Percentiles rank a stretch among this genome's conserved stretches.
These are phyloP conservation scores for Eumacrocentrus americanus DNA, from an alignment of 2,888 invertebrate species.

Conservation along the genomic window DNA sequence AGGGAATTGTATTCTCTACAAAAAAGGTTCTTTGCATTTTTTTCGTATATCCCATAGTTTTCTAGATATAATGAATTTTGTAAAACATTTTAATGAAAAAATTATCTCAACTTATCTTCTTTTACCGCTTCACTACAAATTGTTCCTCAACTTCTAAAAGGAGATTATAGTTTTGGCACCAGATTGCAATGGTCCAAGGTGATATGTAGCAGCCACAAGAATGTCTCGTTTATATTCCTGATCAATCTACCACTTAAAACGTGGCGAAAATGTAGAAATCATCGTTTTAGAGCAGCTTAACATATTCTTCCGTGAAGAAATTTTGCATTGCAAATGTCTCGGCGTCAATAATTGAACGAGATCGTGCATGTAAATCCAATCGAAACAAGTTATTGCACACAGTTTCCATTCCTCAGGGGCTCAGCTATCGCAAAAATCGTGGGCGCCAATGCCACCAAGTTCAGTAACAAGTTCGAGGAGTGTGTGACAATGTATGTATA, in stretches of 20 bases:
- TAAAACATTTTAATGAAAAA: too few relatives aligned
- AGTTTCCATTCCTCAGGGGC: slow-evolving; percentile 71
- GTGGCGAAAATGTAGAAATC: neutral
- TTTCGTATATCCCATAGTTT: too few relatives aligned
- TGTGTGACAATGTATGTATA: slow-evolving; percentile 95
- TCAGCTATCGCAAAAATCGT: slow-evolving; percentile 99
- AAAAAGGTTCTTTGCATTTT: too few relatives aligned
- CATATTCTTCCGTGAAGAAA: neutral
- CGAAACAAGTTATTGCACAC: neutral
- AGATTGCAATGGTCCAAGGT: slow-evolving; percentile 28
- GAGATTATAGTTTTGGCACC: neutral
- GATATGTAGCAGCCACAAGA: slow-evolving; percentile 12
- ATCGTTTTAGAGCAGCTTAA: neutral
- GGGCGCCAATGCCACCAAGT: slow-evolving; percentile 80
- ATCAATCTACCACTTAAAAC: neutral
- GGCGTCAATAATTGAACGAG: neutral
- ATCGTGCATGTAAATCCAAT: neutral
- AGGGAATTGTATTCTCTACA: too few relatives aligned
- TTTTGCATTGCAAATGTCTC: slow-evolving; percentile 3
- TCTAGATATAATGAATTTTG: too few relatives aligned
- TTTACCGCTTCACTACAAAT: too few relatives aligned
- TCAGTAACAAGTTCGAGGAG: slow-evolving; percentile 82
- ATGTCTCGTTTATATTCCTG: neutral
- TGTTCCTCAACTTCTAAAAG: too few relatives aligned
- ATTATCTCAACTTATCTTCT: too few relatives aligned